Base-by-base conservation (phyloP, 1,140 invertebrate genomes). In the Trinorchestia longiramus region DNA sequence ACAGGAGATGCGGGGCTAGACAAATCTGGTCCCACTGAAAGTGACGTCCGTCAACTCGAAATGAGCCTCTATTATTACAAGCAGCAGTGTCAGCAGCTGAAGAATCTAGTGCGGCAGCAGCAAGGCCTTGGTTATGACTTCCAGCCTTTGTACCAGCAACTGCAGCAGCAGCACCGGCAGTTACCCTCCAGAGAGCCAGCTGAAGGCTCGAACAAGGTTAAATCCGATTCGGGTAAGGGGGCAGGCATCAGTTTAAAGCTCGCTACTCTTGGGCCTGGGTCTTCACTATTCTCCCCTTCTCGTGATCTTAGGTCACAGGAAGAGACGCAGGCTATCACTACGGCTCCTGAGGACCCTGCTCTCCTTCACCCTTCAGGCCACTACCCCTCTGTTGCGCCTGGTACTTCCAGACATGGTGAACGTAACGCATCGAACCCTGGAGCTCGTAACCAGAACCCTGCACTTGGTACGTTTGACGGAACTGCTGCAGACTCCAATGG, bases 111-210 rank as follows among this genome's bases (percentile, higher is more conserved):
- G 19, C 92, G 92, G 43, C 92, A 94, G 92, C 92, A 94, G 92
- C 92, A 94, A 47, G 92, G 92, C 28, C 92, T 94, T 94, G 92
- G 92, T 40, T 94, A 94, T 47, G 92, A 94, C 92, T 94, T 94
- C 92, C 92, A 94, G 92, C 92, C 92, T 44, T 44, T 94, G 6
- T 94, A 45, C 92, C 92, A 94, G 40, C 92, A 94, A 43, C 92
- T 45, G 43, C 44, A 45, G 44, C 92, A 45, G 43, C 92, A 94
- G 44, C 92, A 94, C 8, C 88, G 88, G 4, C 92, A 94, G 92
- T 19, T 94, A 19, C 92, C 43, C 0, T 19, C 19, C 1, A 94
- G 43, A n/a, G 11, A 94, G 44, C 92, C 92, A 1, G 43, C 43
- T 40, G 92, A 90, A 15, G 88, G 43, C 88, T 42, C 88, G 8